Evolutionary conservation across 2,797 vertebrate genomes (phyloP).

Genomic region (Phataginus tetradactyla): DNA sequence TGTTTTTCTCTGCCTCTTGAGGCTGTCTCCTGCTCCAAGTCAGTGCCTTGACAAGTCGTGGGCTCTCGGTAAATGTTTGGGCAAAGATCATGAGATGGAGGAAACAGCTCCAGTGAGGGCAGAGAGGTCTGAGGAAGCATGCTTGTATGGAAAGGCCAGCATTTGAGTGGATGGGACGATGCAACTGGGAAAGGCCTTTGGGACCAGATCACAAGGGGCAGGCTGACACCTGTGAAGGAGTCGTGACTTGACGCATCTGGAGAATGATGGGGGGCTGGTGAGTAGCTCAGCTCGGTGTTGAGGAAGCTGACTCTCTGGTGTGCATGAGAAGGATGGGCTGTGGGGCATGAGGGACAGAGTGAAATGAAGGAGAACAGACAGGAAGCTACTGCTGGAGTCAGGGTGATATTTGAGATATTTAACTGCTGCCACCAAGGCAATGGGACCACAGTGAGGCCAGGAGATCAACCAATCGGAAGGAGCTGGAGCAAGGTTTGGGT

Average conservation of each 20-base stretch:
- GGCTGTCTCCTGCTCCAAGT: neutral
- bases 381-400: neutral
- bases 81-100: neutral
- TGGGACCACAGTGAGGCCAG: neutral
- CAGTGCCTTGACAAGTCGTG: fast-evolving
- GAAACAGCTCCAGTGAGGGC: neutral
- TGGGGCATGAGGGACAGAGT: neutral
- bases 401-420: neutral
- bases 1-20: neutral
- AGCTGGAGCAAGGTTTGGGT: neutral
- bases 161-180: neutral
- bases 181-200: neutral
- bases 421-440: neutral
- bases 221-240: neutral
- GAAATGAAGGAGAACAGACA: neutral
- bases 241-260: neutral
- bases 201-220: neutral
- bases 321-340: neutral
- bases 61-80: no score
- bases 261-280: neutral
- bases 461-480: neutral
- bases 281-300: neutral
- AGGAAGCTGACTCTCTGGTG: neutral
- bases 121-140: neutral
- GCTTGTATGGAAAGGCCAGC: neutral